Base-by-base conservation (phyloP, 2,113 vertebrate genomes). In the Eurypyga helias region DNA sequence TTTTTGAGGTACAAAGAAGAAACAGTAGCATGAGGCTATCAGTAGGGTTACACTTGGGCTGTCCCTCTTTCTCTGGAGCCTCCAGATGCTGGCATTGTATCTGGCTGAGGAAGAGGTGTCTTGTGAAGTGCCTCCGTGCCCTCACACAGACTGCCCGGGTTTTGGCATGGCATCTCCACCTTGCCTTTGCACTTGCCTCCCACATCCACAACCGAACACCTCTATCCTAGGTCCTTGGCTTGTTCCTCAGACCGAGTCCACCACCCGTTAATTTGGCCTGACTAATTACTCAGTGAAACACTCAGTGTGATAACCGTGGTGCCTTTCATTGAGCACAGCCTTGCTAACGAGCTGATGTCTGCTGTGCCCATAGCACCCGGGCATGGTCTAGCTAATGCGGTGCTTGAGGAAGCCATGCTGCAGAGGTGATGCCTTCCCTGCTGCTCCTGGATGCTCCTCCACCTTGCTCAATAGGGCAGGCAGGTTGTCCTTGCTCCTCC, bases 131-230 rank as follows among this genome's bases (percentile, higher is more conserved):
- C 58, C 34, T 78, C 20, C 0, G 0, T 65, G 77, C 25, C 57
- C 36, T 82, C 3, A 1, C 28, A 66, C 33, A 19, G 34, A 6
- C 28, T 41, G 33, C 19, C 21, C 11, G 5, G 36, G 8, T 64
- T 72, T 93, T 89, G 81, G 33, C 29, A 7, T 51, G 87, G 10
- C n/a, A 31, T n/a, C 33, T 58, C 29, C 33, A 33, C 45, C 43
- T 45, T 57, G 54, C 1, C 0, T 90, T 61, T 90, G 88, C 20
- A 1, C 34, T 92, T 54, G 4, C 17, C 28, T 83, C n/a, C 26
- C n/a, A 21, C 15, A 52, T 83, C 38, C 15, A 33, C 33, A 45
- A 14, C 48, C 2, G 1, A 20, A 15, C 0, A 0, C 29, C 34
- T 88, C 25, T 6, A 2, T 77, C 41, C 41, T 1, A 0, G 24